Base-by-base conservation (phyloP, 2,797 vertebrate species). In the Chlorospingus semifuscus region DNA sequence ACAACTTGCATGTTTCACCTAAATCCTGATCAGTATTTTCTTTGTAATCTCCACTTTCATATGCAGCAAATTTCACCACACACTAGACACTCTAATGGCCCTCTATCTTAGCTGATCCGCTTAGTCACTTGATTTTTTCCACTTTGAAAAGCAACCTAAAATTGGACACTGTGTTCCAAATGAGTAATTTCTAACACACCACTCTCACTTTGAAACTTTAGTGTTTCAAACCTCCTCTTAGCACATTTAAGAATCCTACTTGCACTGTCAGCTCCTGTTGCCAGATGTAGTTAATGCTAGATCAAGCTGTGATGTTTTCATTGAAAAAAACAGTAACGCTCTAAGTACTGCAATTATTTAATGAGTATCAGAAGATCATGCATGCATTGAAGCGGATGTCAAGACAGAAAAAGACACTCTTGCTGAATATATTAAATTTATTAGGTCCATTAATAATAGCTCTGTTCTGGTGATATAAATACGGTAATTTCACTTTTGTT, bases 261-360 rank as follows among this genome's bases (percentile, higher is more conserved):
- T 91, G 50, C 39, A 85, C 46, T 74, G 56, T 92, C 56, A 87
- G 9, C 56, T 95, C 81, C 60, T 60, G 66, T 76, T 87, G 55
- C 56, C 93, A 64, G 61, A 84, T 77, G 52, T 61, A 85, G 68
- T 87, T 85, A 89, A 83, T 61, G 71, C 27, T 18, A 53, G 32
- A 89, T 88, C 87, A 87, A 93, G 61, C 77, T 91, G 89, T 41
- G 78, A 91, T 83, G 47, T 78, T 83, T 91, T 65, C 64, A 68
- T 26, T 61, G 46, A 64, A 83, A 34, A 65, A 77, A 85, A 85
- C 16, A 59, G 57, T 57, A 78, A 49, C 32, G 24, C 50, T 77
- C 41, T 22, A 84, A 83, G 75, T 65, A 80, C 9, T 50, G 65
- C 68, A 91, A 80, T 95, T 93, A 78, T 61, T 83, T 76, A 68